These are phyloP conservation scores for Drosophila jambulina DNA, from an alignment of 1,140 invertebrate species.

Conservation along the genomic window DNA sequence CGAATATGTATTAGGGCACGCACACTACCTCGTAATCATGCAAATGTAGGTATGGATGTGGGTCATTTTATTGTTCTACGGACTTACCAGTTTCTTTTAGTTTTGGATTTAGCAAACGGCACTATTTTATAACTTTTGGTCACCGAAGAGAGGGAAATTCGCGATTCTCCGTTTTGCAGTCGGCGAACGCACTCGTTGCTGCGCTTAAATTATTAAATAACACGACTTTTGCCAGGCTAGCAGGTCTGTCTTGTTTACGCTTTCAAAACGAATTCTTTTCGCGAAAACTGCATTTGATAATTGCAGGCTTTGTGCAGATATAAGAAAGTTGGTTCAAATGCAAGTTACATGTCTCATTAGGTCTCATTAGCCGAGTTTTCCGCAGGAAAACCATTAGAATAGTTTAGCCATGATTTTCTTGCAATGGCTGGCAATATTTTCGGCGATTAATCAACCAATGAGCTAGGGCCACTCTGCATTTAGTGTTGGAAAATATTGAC, in stretches of 20 bases:
- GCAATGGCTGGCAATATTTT: slow-evolving; percentile 42
- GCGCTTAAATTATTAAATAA: slow-evolving; percentile 69
- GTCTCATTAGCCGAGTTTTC: slow-evolving; percentile 45
- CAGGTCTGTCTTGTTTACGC: slow-evolving; percentile 26
- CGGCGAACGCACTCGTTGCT: slow-evolving; percentile 49
- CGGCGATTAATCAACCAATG: slow-evolving; percentile 43
- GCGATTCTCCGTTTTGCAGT: neutral
- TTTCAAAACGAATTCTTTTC: slow-evolving; percentile 31
- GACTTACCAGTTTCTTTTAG: slow-evolving; percentile 36
- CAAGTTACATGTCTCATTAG: slow-evolving; percentile 52
- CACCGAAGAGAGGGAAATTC: neutral
- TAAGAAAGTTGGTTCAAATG: slow-evolving; percentile 30
- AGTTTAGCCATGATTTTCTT: slow-evolving; percentile 48
- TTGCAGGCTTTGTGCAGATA: slow-evolving; percentile 16
- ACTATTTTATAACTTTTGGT: slow-evolving; percentile 3
- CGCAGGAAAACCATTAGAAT: slow-evolving; percentile 35
- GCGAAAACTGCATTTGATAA: slow-evolving; percentile 15
- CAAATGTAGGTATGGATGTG: slow-evolving; percentile 42
- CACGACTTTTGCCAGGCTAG: slow-evolving; percentile 43
- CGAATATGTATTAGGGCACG: slow-evolving; percentile 14
- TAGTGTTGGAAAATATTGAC: neutral
- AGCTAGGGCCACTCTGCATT: slow-evolving; percentile 4
- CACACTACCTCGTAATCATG: slow-evolving; percentile 11
- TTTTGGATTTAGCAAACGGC: slow-evolving; percentile 40
- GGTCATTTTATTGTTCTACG: slow-evolving; percentile 58